Base-by-base conservation (phyloP, 2,113 vertebrate genomes). In the Sigmodon hispidus region DNA sequence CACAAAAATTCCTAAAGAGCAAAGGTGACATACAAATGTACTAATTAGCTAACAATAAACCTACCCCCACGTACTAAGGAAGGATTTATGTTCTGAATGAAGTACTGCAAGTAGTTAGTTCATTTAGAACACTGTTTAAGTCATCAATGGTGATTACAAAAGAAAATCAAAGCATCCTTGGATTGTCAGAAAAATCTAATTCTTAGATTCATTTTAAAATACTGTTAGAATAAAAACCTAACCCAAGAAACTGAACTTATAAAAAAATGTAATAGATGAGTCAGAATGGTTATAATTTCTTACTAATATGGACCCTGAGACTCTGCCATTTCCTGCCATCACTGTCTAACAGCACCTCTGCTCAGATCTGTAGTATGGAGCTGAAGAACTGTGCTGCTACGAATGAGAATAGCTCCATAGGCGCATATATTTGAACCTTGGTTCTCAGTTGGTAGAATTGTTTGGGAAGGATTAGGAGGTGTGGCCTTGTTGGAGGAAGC, bases 211-310 rank as follows among this genome's bases (percentile, higher is more conserved):
- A 83, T 43, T 67, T 50, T 87, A 70, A 34, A 70, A 6, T 86
- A 67, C 43, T 26, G 7, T 96, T 36, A 85, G 92, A 96, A 91
- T 26, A 93, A 95, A 96, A 95, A 85, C 85, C 24, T 89, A 84
- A 95, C 8, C 24, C 24, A 84, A 96, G 94, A 90, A 79, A 65
- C 55, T 86, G 61, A 84, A 36, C 72, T 94, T 95, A 95, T 45
- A 9, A 88, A 89, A 16, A 52, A 96, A 92, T 50, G 3, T 34
- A 89, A 29, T 45, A 88, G 75, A 84, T 43, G 26, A 34, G 31
- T 43, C 90, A 77, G 94, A 65, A 75, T 52, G 31, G 26, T 63
- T 83, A 87, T 85, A 88, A 87, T 55, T 73, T 73, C 67, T 88
- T 77, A 80, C 10, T 69, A 87, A 50, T 24, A 31, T 59, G 2